These are phyloP conservation scores for Oxyruncus cristatus DNA, from an alignment of 2,113 vertebrate species.

Conservation along the genomic window DNA sequence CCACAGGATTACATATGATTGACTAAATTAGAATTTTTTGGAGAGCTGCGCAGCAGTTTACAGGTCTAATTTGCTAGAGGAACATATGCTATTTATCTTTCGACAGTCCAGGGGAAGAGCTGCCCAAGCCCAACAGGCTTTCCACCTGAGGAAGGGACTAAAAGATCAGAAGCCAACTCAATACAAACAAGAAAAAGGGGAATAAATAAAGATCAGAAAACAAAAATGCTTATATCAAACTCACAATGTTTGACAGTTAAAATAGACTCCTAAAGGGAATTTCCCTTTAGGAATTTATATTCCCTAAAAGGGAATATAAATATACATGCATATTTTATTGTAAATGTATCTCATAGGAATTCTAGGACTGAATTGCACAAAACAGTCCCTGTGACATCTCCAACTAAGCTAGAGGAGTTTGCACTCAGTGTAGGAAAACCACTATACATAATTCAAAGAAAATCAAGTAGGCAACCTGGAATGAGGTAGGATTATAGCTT, in stretches of 20 bases:
- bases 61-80: neutral
- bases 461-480: neutral
- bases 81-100: neutral
- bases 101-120: neutral
- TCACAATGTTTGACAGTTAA: neutral
- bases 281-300: too few species aligned
- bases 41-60: neutral
- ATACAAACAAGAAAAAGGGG: neutral
- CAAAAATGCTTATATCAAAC: neutral
- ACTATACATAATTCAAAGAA: neutral
- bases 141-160: neutral
- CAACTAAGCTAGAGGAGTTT: neutral
- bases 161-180: neutral
- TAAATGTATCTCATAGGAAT: neutral
- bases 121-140: neutral
- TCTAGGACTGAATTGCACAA: neutral
- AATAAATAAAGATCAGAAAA: neutral
- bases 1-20: neutral
- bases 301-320: neutral
- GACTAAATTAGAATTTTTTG: neutral
- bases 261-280: neutral
- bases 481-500: neutral
- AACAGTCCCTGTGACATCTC: neutral
- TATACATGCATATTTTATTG: neutral
- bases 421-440: neutral